Conservation (phyloP, 92 coral and sea anemone genomes). For the Parazoanthus darwini region DNA sequence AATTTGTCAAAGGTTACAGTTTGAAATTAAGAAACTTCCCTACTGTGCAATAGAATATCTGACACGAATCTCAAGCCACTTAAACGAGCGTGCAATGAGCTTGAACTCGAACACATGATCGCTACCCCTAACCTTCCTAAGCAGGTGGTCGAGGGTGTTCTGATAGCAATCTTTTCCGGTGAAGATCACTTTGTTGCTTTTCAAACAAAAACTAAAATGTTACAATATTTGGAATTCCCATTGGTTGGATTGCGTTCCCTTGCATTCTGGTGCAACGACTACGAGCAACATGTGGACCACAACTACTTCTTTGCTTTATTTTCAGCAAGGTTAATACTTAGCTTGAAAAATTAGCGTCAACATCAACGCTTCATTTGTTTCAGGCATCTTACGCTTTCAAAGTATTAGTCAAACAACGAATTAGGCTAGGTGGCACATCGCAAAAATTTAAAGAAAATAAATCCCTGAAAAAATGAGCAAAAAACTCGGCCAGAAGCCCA, state of each 20-base stretch:
- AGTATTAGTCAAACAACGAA: too few relatives aligned
- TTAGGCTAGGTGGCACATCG: too few relatives aligned
- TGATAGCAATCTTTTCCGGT: slow-evolving; percentile 27
- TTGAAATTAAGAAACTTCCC: neutral
- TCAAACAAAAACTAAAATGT: neutral
- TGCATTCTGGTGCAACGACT: too few relatives aligned
- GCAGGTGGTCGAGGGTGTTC: slow-evolving; percentile 29
- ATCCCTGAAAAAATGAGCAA: too few relatives aligned
- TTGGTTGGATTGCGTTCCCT: neutral
- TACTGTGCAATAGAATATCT: neutral
- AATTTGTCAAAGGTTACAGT: neutral
- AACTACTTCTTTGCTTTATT: neutral
- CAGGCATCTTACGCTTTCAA: too few relatives aligned
- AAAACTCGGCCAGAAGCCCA: too few relatives aligned
- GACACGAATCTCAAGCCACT: slow-evolving; percentile 3
- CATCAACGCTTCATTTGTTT: too few relatives aligned
- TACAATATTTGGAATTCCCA: neutral
- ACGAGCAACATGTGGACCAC: too few relatives aligned
- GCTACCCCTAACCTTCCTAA: neutral
- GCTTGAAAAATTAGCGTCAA: too few relatives aligned
- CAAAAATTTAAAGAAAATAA: too few relatives aligned
- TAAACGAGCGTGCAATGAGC: neutral
- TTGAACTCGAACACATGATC: neutral
- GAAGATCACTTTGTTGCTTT: neutral
- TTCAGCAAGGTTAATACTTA: neutral